phyloP scores from a whole-genome alignment of 1,140 invertebrate genomes.

The Wiebesia pumilae region DNA sequence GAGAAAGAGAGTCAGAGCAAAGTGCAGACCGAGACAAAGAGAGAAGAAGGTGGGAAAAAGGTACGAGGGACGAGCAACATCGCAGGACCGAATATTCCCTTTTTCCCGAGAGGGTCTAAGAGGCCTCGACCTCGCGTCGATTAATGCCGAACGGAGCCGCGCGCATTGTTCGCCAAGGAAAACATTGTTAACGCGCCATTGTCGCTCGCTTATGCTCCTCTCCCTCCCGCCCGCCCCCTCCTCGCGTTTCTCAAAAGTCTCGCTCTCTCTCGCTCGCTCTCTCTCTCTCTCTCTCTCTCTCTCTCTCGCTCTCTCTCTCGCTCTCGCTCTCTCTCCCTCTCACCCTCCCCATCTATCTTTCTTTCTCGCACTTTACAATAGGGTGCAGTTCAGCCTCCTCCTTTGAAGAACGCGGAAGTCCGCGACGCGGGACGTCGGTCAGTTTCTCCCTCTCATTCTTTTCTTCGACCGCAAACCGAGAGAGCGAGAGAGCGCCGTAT shows the following conservation, averaged over 20 bases:
- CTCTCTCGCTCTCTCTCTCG: background rate
- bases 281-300: conserved; percentile 11
- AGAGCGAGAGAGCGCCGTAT: background rate
- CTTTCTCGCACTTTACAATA: conserved; percentile 36
- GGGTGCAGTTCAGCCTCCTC: conserved; percentile 47
- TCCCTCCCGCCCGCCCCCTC: background rate
- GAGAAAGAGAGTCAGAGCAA: conserved; percentile 29
- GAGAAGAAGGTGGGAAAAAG: conserved; percentile 15
- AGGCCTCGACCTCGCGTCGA: conserved; percentile 18
- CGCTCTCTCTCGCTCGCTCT: background rate
- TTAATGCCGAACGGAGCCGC: conserved; percentile 17
- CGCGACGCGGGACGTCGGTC: conserved; percentile 55
- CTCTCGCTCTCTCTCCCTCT: background rate
- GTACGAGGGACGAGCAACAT: background rate
- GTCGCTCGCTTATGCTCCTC: conserved; percentile 1
- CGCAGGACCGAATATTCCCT: conserved; percentile 20
- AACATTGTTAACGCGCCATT: conserved; percentile 44
- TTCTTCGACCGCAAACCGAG: background rate
- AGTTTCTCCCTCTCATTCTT: conserved; percentile 17
- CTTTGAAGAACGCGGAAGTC: conserved; percentile 61
- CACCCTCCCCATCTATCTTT: background rate
- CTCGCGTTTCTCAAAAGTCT: conserved; percentile 2
- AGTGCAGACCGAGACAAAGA: conserved; percentile 1
- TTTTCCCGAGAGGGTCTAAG: background rate
- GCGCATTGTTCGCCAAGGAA: conserved; percentile 40